phyloP scores from a whole-genome alignment of 2,888 invertebrate species.

The Alsophila aescularia region DNA sequence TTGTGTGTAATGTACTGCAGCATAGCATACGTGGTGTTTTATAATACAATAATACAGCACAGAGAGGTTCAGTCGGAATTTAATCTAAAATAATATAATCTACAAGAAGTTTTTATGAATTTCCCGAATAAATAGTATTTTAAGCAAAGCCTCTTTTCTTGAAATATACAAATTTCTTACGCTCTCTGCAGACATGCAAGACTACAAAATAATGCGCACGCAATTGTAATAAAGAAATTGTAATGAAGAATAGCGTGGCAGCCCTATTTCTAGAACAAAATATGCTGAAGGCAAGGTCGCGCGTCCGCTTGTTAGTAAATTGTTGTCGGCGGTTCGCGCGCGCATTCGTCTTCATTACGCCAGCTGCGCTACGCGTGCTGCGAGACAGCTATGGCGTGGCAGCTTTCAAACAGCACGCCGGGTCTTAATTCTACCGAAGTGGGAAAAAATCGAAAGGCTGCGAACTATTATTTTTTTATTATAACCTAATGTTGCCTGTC shows the following conservation, averaged over 20 bases:
- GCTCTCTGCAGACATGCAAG: neutral
- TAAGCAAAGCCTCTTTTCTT: neutral
- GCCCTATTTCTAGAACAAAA: slow-evolving; percentile 4
- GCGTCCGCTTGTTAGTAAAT: slow-evolving; percentile 4
- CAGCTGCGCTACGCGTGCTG: neutral
- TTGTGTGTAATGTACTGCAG: no score
- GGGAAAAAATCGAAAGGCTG: no score
- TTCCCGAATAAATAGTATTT: no score
- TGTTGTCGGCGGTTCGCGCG: slow-evolving; percentile 4
- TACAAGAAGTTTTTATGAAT: no score
- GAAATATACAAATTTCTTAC: neutral
- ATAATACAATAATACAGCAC: no score
- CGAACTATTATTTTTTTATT: no score
- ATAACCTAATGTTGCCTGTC: no score
- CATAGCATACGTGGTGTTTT: no score
- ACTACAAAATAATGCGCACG: neutral
- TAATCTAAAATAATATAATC: no score
- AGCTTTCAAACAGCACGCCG: neutral
- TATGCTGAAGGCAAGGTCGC: slow-evolving; percentile 8
- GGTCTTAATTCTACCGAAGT: no score
- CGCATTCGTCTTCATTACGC: slow-evolving; percentile 14
- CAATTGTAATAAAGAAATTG: slow-evolving; percentile 3
- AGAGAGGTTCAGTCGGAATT: no score
- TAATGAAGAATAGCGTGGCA: neutral
- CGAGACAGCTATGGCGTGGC: slow-evolving; percentile 15